Conservation (phyloP, 2,113 vertebrate species). For the Recurvirostra avosetta region DNA sequence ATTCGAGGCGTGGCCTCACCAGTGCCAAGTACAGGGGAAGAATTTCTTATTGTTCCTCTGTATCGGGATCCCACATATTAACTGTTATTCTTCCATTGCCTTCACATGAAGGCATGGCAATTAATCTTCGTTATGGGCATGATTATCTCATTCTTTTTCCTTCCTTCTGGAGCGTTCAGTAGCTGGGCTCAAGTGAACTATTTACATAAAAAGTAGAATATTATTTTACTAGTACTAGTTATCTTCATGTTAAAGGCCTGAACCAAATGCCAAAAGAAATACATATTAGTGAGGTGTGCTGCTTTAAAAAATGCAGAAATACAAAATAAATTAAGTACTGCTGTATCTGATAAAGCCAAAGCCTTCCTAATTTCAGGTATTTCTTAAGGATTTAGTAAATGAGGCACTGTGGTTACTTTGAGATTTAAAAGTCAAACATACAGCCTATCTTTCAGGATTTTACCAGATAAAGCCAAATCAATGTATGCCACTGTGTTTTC, state of each 20-base stretch:
- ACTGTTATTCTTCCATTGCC: not conserved
- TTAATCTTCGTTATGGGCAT: not conserved
- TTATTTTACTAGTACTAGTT: not conserved
- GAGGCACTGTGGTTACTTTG: not conserved
- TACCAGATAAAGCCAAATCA: not conserved
- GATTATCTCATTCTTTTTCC: not conserved
- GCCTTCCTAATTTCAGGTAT: not conserved
- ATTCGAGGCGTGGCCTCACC: no score
- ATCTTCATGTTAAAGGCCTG: not conserved
- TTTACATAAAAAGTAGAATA: not conserved
- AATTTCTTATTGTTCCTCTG: not conserved
- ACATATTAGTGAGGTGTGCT: not conserved
- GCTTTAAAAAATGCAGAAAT: not conserved
- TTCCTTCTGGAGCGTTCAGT: not conserved
- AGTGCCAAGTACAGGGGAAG: not conserved
- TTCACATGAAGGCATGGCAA: not conserved
- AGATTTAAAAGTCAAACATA: not conserved
- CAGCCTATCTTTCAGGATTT: not conserved
- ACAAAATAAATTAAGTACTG: not conserved
- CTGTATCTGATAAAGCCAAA: not conserved
- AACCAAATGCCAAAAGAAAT: not conserved
- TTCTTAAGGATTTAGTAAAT: not conserved
- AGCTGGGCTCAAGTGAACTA: not conserved
- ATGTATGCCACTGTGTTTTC: not conserved
- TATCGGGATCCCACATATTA: not conserved